Conservation (phyloP, 2,797 vertebrate species). For the Ambastaia sidthimunki region DNA sequence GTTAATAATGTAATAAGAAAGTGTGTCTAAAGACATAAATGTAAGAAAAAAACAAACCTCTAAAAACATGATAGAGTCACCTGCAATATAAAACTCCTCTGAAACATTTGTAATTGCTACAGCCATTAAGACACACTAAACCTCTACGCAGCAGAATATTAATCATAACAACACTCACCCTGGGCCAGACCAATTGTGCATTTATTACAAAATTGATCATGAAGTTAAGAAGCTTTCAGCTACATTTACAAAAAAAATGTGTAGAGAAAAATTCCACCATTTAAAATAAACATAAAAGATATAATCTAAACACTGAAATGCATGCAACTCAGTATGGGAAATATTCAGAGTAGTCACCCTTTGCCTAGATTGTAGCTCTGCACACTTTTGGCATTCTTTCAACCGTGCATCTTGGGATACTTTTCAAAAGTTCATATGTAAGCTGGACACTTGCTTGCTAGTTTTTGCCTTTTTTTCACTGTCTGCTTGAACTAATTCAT, state of each 20-base stretch:
- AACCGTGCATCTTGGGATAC: no score
- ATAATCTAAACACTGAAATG: background rate
- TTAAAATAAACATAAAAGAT: slow-evolving; percentile 8
- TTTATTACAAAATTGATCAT: slow-evolving; percentile 19
- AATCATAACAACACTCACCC: background rate
- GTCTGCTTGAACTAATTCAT: no score
- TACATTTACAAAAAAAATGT: slow-evolving; percentile 1
- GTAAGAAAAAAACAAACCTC: background rate
- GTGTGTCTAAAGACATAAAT: background rate
- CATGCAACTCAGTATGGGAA: background rate
- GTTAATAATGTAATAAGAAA: background rate
- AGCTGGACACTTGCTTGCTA: no score
- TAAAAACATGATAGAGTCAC: slow-evolving; percentile 47
- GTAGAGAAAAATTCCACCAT: background rate
- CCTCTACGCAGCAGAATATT: slow-evolving; percentile 15
- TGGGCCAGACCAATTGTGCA: background rate
- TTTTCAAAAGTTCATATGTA: no score
- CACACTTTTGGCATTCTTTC: no score
- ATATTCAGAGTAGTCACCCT: no score
- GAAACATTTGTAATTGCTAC: slow-evolving; percentile 66
- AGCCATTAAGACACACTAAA: slow-evolving; percentile 62
- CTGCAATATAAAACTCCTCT: slow-evolving; percentile 63
- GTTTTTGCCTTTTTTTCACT: no score
- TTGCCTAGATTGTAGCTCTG: no score
- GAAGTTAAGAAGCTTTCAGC: background rate